Percentiles rank a stretch among this genome's conserved stretches.
Conservation (phyloP, 2,113 vertebrate species). For the Erinaceus europaeus region DNA sequence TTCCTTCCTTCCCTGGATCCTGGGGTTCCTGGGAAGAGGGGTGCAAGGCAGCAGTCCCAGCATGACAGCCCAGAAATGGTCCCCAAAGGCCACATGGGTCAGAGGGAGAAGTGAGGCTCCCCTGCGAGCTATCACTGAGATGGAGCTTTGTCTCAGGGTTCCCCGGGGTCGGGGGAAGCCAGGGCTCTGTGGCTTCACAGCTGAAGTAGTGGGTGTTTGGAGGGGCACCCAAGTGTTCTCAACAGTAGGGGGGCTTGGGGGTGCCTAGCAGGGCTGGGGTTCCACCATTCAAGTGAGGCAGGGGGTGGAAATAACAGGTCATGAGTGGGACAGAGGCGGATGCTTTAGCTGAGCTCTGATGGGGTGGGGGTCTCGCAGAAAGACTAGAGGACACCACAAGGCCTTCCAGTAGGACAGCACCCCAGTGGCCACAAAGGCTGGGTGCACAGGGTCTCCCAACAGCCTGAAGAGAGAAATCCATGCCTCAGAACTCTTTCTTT, state of each 20-base stretch:
- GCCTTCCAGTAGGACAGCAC: too few species aligned
- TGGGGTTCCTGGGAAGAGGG: not conserved
- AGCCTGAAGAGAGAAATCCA: too few species aligned
- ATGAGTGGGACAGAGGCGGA: not conserved
- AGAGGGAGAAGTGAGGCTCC: not conserved
- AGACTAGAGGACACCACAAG: not conserved
- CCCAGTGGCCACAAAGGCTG: too few species aligned
- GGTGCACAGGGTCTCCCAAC: too few species aligned
- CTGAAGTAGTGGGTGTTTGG: not conserved
- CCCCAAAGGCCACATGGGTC: not conserved
- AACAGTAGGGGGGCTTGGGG: not conserved
- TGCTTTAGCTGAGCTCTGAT: not conserved
- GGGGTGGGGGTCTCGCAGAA: not conserved
- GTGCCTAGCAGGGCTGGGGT: not conserved
- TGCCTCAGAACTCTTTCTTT: too few species aligned
- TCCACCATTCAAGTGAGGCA: not conserved
- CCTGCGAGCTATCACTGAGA: not conserved
- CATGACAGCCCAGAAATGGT: accelerated
- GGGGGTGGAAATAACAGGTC: not conserved
- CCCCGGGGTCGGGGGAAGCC: too few species aligned
- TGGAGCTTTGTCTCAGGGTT: too few species aligned
- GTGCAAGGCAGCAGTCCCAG: not conserved
- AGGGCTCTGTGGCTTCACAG: too few species aligned
- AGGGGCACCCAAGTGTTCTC: not conserved
- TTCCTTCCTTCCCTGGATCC: not conserved